Evolutionary conservation across 2,888 invertebrate genomes (phyloP).

Genomic region (Blastobasis adustella): DNA sequence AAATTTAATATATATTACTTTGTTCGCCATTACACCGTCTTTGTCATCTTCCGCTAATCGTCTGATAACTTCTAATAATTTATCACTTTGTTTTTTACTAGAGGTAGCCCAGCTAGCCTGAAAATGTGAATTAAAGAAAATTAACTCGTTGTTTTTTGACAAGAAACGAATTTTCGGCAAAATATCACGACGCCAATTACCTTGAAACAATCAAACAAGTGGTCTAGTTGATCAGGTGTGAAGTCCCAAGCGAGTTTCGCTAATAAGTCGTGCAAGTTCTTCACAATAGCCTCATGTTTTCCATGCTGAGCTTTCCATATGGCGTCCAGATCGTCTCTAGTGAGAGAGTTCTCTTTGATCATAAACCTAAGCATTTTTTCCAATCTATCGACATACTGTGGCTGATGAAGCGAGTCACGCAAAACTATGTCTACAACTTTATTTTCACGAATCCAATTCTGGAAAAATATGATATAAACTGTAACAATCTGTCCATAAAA

Average conservation of each 20-base stretch:
- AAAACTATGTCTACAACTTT: constrained; percentile 95
- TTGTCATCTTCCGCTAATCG: constrained; percentile 98
- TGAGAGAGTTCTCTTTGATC: constrained; percentile 93
- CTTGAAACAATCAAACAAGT: constrained; percentile 97
- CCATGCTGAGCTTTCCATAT: constrained; percentile 98
- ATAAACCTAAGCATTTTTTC: constrained; percentile 98
- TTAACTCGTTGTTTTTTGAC: neutral
- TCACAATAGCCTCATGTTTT: constrained; percentile 98
- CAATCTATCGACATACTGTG: constrained; percentile 97
- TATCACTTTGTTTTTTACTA: constrained; percentile 96
- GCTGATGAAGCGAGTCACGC: constrained; percentile 96
- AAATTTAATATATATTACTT: constrained; percentile 67
- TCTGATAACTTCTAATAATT: constrained; percentile 94
- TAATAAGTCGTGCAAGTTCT: constrained; percentile 96
- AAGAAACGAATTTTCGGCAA: too few species aligned
- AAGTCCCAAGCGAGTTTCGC: constrained; percentile 99
- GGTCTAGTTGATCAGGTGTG: constrained; percentile 96
- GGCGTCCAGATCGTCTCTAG: constrained; percentile 92
- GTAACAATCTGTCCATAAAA: neutral
- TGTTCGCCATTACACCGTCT: constrained; percentile 98
- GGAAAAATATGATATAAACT: constrained; percentile 22
- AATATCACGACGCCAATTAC: constrained; percentile 45
- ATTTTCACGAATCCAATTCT: constrained; percentile 97
- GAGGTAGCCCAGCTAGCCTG: constrained; percentile 96
- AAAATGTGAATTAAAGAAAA: constrained; percentile 10